These are phyloP conservation scores for Fulmarus glacialis DNA, from an alignment of 2,113 vertebrate genomes.

Conservation along the genomic window DNA sequence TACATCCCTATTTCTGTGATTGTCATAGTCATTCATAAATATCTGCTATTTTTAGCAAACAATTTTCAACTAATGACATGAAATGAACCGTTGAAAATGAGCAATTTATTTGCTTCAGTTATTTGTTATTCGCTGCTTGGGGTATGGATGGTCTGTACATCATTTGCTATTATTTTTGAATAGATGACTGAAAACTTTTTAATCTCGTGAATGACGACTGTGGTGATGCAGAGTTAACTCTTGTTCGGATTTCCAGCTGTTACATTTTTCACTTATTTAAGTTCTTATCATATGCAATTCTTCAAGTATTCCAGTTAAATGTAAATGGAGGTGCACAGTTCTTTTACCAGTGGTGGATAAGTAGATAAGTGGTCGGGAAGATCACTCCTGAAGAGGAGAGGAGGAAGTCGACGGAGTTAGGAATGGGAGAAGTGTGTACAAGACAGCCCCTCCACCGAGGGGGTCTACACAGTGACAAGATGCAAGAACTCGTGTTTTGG, in stretches of 20 bases:
- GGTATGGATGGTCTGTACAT: not conserved
- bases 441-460: not conserved
- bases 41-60: not conserved
- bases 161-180: not conserved
- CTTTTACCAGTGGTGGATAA: not conserved
- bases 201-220: not conserved
- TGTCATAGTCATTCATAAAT: not conserved
- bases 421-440: not conserved
- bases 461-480: not conserved
- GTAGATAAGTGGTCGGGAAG: not conserved
- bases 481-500: not conserved
- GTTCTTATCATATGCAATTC: not conserved
- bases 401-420: not conserved
- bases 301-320: not conserved
- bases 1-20: not conserved
- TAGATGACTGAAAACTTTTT: not conserved
- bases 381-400: not conserved
- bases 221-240: not conserved
- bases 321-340: not conserved
- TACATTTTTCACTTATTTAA: not conserved
- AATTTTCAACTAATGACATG: not conserved
- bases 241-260: not conserved
- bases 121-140: not conserved
- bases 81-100: slow-evolving; percentile 28
- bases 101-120: slow-evolving; percentile 16